Evolutionary conservation across 2,797 vertebrate species (phyloP).

Genomic region (Leptodactylus fallax): DNA sequence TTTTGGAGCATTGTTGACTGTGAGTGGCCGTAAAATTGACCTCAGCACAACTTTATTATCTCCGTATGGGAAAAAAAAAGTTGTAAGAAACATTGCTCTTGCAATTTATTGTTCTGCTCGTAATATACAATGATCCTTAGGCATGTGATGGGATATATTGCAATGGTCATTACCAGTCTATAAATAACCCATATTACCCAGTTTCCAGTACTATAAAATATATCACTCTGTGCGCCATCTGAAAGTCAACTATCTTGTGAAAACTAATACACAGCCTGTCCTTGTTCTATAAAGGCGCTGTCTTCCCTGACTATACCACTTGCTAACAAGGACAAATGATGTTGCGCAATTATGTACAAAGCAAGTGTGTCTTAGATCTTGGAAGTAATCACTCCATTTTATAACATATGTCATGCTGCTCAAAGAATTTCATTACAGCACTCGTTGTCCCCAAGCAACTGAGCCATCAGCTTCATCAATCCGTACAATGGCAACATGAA

Average conservation of each 20-base stretch:
- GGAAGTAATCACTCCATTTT: slow-evolving; percentile 36
- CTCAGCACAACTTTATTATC: too few species aligned
- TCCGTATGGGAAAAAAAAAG: too few species aligned
- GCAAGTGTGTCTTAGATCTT: slow-evolving; percentile 14
- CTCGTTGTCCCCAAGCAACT: slow-evolving; percentile 27
- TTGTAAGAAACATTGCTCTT: neutral
- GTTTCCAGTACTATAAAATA: neutral
- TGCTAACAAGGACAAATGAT: slow-evolving; percentile 3
- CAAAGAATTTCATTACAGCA: slow-evolving; percentile 16
- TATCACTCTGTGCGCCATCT: neutral
- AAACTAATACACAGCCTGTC: neutral
- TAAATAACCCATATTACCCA: neutral
- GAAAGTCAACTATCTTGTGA: neutral
- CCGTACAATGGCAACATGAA: neutral
- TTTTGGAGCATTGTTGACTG: too few species aligned
- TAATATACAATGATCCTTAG: neutral
- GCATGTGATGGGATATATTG: neutral
- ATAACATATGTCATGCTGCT: slow-evolving; percentile 32
- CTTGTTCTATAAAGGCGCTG: neutral
- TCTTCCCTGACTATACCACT: neutral
- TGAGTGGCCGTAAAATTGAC: too few species aligned
- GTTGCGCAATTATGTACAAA: slow-evolving; percentile 21
- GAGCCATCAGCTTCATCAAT: neutral
- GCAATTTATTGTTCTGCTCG: neutral
- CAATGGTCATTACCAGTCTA: neutral